Percentiles rank a stretch among this genome's conserved stretches.
Conservation (phyloP, 2,888 invertebrate species). For the Noctua comes region DNA sequence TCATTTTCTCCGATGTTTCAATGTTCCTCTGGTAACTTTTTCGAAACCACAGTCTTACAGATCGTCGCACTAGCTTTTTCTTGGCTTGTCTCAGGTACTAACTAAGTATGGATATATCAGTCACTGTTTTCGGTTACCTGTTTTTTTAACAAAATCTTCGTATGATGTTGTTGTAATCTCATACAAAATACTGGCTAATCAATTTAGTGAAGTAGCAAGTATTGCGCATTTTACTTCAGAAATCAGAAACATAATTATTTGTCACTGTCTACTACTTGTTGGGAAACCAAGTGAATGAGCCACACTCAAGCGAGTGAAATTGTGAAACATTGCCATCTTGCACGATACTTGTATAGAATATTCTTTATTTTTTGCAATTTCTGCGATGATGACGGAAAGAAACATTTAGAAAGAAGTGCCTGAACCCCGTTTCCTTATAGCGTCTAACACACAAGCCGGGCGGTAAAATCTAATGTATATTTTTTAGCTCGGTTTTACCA, state of each 20-base stretch:
- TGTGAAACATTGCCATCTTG: conserved; percentile 38
- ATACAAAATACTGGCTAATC: neutral
- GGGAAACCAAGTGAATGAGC: conserved; percentile 16
- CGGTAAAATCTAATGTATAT: no score
- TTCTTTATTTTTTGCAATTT: conserved; percentile 1
- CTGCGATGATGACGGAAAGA: neutral
- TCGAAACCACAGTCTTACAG: neutral
- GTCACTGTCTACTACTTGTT: conserved; percentile 15
- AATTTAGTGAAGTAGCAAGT: neutral
- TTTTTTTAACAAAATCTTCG: neutral
- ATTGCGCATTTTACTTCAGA: conserved; percentile 11
- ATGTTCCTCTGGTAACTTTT: neutral
- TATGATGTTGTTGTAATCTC: neutral
- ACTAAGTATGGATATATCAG: neutral
- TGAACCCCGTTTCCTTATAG: neutral
- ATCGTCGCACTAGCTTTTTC: no score
- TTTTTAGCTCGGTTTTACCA: neutral
- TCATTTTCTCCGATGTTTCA: neutral
- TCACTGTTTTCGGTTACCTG: neutral
- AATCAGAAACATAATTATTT: conserved; percentile 16
- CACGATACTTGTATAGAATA: conserved; percentile 14
- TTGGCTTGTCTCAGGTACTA: neutral
- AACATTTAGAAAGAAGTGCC: neutral
- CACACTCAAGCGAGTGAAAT: conserved; percentile 15
- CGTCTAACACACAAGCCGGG: no score